These are phyloP conservation scores for Caenorhabditis tropicalis DNA, from an alignment of 1,140 invertebrate species.

Conservation along the genomic window DNA sequence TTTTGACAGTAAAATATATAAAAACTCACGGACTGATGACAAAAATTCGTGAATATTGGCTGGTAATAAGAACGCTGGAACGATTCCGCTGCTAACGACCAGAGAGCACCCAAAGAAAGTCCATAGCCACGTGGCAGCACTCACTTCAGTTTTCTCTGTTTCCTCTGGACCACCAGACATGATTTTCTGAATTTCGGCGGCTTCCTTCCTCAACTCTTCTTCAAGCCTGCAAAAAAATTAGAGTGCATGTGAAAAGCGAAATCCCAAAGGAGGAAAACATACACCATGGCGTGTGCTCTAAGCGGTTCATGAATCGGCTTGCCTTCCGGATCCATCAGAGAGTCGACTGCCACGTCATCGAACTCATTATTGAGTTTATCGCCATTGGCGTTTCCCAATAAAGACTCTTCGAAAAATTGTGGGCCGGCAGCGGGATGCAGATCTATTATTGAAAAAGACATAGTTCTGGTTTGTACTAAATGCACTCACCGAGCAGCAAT, in stretches of 20 bases:
- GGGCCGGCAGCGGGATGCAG: slow-evolving; percentile 10
- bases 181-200: slow-evolving; percentile 40
- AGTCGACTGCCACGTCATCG: slow-evolving; percentile 7
- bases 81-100: slow-evolving; percentile 47
- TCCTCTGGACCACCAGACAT: not conserved
- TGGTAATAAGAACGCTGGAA: slow-evolving; percentile 51
- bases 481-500: slow-evolving; percentile 9
- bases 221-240: slow-evolving; percentile 16
- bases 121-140: slow-evolving; percentile 49
- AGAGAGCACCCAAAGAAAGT: slow-evolving; percentile 42
- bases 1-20: not conserved
- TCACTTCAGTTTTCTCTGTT: not conserved
- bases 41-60: slow-evolving; percentile 38
- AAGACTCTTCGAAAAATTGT: not conserved
- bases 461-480: too few species aligned
- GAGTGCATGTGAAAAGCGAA: not conserved
- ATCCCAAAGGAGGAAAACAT: slow-evolving; percentile 8
- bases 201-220: slow-evolving; percentile 42
- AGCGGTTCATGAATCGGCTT: slow-evolving; percentile 21
- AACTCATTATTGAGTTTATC: not conserved
- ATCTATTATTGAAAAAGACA: not conserved
- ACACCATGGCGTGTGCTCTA: slow-evolving; percentile 32
- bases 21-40: slow-evolving; percentile 6
- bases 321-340: slow-evolving; percentile 17
- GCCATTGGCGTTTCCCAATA: not conserved